phyloP scores from a whole-genome alignment of 1,140 invertebrate species.

The Bombus confusus region DNA sequence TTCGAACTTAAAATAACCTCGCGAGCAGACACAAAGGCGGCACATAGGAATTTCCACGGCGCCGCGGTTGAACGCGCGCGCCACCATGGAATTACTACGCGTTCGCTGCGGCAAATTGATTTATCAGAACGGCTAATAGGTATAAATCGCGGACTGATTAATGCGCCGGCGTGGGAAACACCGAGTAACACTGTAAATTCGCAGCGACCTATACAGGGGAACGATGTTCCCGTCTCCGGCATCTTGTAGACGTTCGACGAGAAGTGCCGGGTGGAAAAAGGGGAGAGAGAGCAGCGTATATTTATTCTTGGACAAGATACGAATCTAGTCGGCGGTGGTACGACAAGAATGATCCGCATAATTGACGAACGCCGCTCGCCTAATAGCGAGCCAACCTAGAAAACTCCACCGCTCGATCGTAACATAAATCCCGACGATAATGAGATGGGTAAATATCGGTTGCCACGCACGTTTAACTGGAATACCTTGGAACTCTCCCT shows the following conservation, averaged over 20 bases:
- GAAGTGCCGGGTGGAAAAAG: not conserved
- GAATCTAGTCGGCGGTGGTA: slow-evolving; percentile 50
- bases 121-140: slow-evolving; percentile 68
- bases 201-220: not conserved
- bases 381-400: slow-evolving; percentile 56
- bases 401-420: slow-evolving; percentile 54
- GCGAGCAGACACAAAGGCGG: slow-evolving; percentile 41
- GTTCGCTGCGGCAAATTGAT: slow-evolving; percentile 61
- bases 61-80: not conserved
- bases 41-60: slow-evolving; percentile 41
- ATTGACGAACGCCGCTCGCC: slow-evolving; percentile 67
- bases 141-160: slow-evolving; percentile 67
- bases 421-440: slow-evolving; percentile 72
- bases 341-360: slow-evolving; percentile 65
- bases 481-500: slow-evolving; percentile 60
- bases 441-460: slow-evolving; percentile 74
- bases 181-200: slow-evolving; percentile 6
- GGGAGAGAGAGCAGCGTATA: slow-evolving; percentile 8
- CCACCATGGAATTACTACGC: slow-evolving; percentile 23
- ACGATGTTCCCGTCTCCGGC: not conserved
- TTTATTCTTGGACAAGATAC: slow-evolving; percentile 56
- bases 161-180: slow-evolving; percentile 36
- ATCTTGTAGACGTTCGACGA: not conserved
- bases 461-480: slow-evolving; percentile 70
- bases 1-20: slow-evolving; percentile 31